Evolutionary conservation across 2,113 vertebrate species (phyloP).

Genomic region (Macaca nemestrina): DNA sequence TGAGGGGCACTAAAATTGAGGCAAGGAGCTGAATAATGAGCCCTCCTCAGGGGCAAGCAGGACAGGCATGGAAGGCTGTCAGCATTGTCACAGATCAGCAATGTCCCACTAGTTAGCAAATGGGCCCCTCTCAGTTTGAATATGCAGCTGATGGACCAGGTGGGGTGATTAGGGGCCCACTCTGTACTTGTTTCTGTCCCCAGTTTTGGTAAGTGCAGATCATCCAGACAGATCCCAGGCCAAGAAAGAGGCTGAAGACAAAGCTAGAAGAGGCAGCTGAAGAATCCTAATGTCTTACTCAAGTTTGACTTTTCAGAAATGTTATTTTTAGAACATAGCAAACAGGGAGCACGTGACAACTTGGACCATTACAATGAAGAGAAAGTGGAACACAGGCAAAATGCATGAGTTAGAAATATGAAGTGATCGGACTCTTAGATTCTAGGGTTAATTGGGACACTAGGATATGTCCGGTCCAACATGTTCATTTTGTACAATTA

Average conservation of each 20-base stretch:
- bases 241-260: background rate
- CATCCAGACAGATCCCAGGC: background rate
- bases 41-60: no score
- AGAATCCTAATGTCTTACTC: background rate
- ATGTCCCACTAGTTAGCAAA: background rate
- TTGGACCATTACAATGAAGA: background rate
- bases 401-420: background rate
- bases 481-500: background rate
- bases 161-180: background rate
- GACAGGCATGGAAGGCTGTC: no score
- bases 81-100: background rate
- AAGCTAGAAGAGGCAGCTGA: background rate
- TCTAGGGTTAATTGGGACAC: background rate
- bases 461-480: background rate
- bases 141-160: background rate
- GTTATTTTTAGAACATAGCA: background rate
- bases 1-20: background rate
- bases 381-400: background rate
- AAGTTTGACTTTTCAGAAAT: constrained; percentile 13
- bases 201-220: background rate
- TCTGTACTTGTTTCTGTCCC: background rate
- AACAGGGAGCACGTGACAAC: background rate
- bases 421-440: background rate
- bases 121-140: background rate
- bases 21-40: background rate